Percentiles rank a stretch among this genome's conserved stretches.
phyloP scores from a whole-genome alignment of 23 tunicate genomes.

The Pegea sp. region DNA sequence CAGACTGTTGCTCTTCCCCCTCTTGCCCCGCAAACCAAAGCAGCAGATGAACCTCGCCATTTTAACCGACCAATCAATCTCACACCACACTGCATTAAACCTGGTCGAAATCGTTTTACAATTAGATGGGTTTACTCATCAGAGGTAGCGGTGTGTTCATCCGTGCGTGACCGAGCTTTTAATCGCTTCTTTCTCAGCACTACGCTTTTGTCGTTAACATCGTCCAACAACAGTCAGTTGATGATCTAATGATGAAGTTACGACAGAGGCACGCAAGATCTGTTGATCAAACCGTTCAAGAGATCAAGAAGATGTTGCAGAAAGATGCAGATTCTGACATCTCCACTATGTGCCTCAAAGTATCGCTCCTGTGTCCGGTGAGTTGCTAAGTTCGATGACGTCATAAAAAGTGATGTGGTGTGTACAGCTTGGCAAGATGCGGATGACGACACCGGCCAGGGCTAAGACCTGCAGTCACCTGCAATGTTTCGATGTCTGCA shows the following conservation, averaged over 20 bases:
- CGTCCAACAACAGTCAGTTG: slow-evolving; percentile 22
- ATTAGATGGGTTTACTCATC: slow-evolving; percentile 31
- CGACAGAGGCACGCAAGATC: slow-evolving; percentile 5
- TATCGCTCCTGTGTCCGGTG: slow-evolving; percentile 75
- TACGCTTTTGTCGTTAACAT: slow-evolving; percentile 24
- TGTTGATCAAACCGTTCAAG: slow-evolving; percentile 11
- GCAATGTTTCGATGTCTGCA: slow-evolving; percentile 69
- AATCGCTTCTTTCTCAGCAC: slow-evolving; percentile 10
- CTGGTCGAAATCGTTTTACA: slow-evolving; percentile 2
- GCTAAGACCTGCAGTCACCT: slow-evolving; percentile 40
- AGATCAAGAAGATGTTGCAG: slow-evolving; percentile 28
- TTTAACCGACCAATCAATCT: slow-evolving; percentile 37
- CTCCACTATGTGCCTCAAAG: slow-evolving; percentile 52
- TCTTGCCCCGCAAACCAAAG: slow-evolving; percentile 52
- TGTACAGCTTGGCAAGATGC: slow-evolving; percentile 45
- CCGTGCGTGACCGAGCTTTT: too few relatives aligned
- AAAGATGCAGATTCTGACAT: slow-evolving; percentile 53
- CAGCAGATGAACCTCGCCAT: slow-evolving; percentile 45
- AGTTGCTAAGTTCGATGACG: neutral
- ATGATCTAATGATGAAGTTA: slow-evolving; percentile 15
- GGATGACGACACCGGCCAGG: slow-evolving; percentile 51
- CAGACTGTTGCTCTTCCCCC: slow-evolving; percentile 22
- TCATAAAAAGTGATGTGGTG: neutral
- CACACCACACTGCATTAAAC: slow-evolving; percentile 15
- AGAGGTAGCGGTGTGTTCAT: too few relatives aligned